phyloP scores from a whole-genome alignment of 2,888 invertebrate species.

The Pseudoips prasinana region DNA sequence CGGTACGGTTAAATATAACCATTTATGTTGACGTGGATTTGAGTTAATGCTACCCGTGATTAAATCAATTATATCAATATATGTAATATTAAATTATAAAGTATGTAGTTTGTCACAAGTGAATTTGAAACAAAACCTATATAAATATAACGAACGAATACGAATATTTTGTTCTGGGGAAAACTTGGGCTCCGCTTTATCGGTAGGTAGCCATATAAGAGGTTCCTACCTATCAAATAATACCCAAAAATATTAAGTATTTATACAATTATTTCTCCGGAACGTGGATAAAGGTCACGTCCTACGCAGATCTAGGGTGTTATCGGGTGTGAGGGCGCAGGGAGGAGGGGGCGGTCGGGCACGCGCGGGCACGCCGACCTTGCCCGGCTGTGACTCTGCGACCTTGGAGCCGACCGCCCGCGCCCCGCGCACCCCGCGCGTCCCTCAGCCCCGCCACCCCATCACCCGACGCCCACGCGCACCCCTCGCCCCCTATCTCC shows the following conservation, averaged over 20 bases:
- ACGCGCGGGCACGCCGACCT: constrained; percentile 79
- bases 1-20: too few relatives aligned
- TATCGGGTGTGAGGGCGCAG: constrained; percentile 53
- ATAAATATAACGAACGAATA: too few relatives aligned
- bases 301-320: constrained; percentile 76
- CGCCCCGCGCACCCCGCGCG: constrained; percentile 28
- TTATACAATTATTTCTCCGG: constrained; percentile 76
- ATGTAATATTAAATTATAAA: too few relatives aligned
- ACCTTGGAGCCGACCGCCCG: constrained; percentile 71
- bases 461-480: constrained; percentile 50
- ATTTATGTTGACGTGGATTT: too few relatives aligned
- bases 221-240: constrained; percentile 45
- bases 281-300: constrained; percentile 79
- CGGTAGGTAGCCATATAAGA: too few relatives aligned
- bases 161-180: too few relatives aligned
- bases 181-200: too few relatives aligned
- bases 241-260: constrained; percentile 61
- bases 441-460: constrained; percentile 26
- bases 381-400: constrained; percentile 82
- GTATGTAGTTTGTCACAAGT: too few relatives aligned
- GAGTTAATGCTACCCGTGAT: too few relatives aligned
- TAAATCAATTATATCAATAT: too few relatives aligned
- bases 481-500: constrained; percentile 45
- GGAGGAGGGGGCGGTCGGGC: constrained; percentile 52
- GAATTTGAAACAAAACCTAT: too few relatives aligned